Evolutionary conservation across 1,140 invertebrate genomes (phyloP).

Genomic region (Ylistrum balloti): DNA sequence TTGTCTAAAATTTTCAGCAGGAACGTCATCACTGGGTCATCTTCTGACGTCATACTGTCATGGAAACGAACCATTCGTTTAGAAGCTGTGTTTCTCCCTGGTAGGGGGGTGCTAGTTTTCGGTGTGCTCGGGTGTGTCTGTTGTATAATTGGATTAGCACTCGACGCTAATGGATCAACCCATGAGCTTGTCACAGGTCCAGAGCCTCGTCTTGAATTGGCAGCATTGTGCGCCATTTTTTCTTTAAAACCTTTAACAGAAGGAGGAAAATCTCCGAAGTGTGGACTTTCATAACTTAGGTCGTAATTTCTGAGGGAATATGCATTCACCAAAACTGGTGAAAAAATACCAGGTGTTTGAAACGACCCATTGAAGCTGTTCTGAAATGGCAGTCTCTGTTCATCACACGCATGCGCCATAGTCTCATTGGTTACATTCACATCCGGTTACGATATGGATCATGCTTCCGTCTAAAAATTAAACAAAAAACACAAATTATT

Average conservation of each 20-base stretch:
- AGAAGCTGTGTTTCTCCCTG: not conserved
- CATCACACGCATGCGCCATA: constrained; percentile 14
- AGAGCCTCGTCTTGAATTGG: constrained; percentile 2
- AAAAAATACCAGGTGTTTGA: not conserved
- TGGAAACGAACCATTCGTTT: constrained; percentile 7
- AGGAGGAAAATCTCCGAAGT: not conserved
- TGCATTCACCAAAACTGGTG: not conserved
- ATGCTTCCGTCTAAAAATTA: not conserved
- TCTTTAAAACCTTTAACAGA: not conserved
- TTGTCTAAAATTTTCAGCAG: not conserved
- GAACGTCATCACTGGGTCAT: constrained; percentile 1
- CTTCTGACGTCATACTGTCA: not conserved
- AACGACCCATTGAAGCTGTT: not conserved
- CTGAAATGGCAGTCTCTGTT: not conserved
- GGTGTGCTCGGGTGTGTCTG: not conserved
- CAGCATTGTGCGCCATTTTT: not conserved
- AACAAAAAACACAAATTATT: not conserved
- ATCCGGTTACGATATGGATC: not conserved
- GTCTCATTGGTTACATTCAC: not conserved
- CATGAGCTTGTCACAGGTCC: not conserved
- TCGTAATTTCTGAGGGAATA: not conserved
- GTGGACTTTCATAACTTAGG: not conserved
- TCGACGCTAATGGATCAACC: not conserved
- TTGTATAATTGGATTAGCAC: constrained; percentile 10
- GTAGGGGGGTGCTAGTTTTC: not conserved